Conservation (phyloP, 2,888 invertebrate species). For the Drosophila paramelanica region DNA sequence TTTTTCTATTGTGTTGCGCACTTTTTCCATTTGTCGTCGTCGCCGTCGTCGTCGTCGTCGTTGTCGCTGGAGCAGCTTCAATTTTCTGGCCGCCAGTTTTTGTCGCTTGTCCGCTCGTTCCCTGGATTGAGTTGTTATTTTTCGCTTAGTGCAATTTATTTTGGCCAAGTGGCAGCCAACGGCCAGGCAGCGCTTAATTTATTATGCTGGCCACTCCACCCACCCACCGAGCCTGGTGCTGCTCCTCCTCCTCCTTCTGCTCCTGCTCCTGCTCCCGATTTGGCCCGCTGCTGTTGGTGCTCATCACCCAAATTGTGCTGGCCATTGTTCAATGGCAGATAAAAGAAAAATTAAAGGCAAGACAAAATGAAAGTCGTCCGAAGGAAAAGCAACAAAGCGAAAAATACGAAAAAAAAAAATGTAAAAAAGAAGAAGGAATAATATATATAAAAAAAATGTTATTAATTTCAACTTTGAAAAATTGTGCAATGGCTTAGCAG, state of each 20-base stretch:
- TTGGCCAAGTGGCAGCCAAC: conserved; percentile 81
- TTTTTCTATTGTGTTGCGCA: conserved; percentile 72
- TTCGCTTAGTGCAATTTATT: conserved; percentile 81
- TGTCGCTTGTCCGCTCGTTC: conserved; percentile 63
- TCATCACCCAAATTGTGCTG: conserved; percentile 65
- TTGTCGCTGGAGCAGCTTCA: conserved; percentile 64
- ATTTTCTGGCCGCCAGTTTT: conserved; percentile 80
- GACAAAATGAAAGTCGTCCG: conserved; percentile 67
- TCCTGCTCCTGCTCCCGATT: background rate
- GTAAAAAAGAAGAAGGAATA: conserved; percentile 10
- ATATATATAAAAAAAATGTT: conserved; percentile 53
- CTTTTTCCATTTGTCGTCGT: conserved; percentile 75
- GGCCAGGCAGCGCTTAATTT: conserved; percentile 79
- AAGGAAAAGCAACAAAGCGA: conserved; percentile 29
- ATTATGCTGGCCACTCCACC: conserved; percentile 68
- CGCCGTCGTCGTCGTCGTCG: conserved; percentile 9
- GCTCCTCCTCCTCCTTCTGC: conserved; percentile 1
- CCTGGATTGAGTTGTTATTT: conserved; percentile 78
- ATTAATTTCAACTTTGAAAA: conserved; percentile 80
- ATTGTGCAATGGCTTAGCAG: conserved; percentile 76
- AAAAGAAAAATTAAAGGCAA: conserved; percentile 81
- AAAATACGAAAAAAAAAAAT: conserved; percentile 12
- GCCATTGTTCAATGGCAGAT: conserved; percentile 80
- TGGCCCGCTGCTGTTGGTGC: conserved; percentile 17
- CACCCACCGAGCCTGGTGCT: conserved; percentile 2